A percentile compares a stretch with the other conserved stretches of the same genome.
phyloP scores from a whole-genome alignment of 2,113 vertebrate genomes.

The Aphyosemion australe region DNA sequence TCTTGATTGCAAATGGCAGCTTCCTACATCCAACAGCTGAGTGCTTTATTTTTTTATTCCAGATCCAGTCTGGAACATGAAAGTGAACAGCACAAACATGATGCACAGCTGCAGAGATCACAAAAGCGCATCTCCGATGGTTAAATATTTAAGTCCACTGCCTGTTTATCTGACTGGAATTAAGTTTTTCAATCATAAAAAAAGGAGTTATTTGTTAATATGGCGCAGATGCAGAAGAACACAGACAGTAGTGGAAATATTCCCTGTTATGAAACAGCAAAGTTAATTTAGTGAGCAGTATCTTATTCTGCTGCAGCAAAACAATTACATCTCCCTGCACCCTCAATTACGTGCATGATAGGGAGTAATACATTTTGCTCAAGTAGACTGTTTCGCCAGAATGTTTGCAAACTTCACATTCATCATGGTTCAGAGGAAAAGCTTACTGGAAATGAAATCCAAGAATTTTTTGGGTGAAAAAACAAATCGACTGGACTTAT shows the following conservation, averaged over 20 bases:
- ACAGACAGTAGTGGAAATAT: not conserved
- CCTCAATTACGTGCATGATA: not conserved
- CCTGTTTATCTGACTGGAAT: not conserved
- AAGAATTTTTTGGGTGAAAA: too few relatives aligned
- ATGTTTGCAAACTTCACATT: not conserved
- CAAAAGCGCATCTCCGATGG: not conserved
- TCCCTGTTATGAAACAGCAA: not conserved
- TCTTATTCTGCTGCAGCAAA: not conserved
- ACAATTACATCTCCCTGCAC: not conserved
- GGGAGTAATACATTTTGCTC: conserved; percentile 1
- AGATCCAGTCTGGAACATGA: not conserved
- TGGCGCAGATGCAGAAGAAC: not conserved
- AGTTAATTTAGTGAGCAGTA: not conserved
- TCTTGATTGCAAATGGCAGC: not conserved
- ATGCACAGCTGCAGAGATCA: too few relatives aligned
- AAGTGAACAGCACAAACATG: not conserved
- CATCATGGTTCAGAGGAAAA: not conserved
- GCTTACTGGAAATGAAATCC: too few relatives aligned
- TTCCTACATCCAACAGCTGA: not conserved
- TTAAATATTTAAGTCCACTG: not conserved
- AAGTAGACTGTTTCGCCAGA: not conserved
- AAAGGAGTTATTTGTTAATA: not conserved
- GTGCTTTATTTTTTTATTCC: not conserved
- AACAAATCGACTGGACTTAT: too few relatives aligned
- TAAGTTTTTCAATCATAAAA: not conserved